Base-by-base conservation (phyloP, 1,140 invertebrate species). In the Zaprionus nigranus region DNA sequence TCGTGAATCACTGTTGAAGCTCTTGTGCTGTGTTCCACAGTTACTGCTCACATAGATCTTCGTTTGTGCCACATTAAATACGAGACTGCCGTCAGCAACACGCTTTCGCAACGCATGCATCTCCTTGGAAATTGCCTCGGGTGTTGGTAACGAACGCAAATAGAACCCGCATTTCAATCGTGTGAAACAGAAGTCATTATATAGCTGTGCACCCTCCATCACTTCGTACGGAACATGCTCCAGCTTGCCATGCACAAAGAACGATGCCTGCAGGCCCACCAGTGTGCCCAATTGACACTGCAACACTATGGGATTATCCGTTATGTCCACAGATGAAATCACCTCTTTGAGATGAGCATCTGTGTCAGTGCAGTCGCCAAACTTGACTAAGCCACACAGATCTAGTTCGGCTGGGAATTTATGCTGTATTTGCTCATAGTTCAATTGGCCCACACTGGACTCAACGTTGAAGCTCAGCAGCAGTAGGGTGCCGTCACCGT, bases 341-440 rank as follows among this genome's bases (percentile, higher is more conserved):
- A 95, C 94, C 85, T 95, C 94, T 75, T 94, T 94, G 58, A 95
- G 92, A 77, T 94, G 94, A 6, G 92, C 93, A 49, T 94, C 94
- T 28, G 93, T 92, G 66, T 92, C 91, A 49, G 94, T 92, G 46
- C 93, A 93, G 75, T 95, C 93, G 7, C 94, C 94, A 71, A 96
- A 94, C 70, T 94, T 95, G 28, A 96, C 94, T 65, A 96, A 93
- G 38, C 96, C 96, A 91, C 95, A 96, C 26, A 96, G 93, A 93
- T 97, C 96, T 69, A 97, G 92, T 93, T 96, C 96, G 5, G 95
- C 95, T 11, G 96, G 96, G 77, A 96, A 94, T 84, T 95, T 94
- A 1, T 95, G 92, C 78, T 96, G 94, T 24, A 96, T 92, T 65
- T 94, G 94, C 53, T 92, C 87, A 88, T 94, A 94, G 75, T 93